phyloP scores from a whole-genome alignment of 2,888 invertebrate species.

The Ptycholaimellus sp. region DNA sequence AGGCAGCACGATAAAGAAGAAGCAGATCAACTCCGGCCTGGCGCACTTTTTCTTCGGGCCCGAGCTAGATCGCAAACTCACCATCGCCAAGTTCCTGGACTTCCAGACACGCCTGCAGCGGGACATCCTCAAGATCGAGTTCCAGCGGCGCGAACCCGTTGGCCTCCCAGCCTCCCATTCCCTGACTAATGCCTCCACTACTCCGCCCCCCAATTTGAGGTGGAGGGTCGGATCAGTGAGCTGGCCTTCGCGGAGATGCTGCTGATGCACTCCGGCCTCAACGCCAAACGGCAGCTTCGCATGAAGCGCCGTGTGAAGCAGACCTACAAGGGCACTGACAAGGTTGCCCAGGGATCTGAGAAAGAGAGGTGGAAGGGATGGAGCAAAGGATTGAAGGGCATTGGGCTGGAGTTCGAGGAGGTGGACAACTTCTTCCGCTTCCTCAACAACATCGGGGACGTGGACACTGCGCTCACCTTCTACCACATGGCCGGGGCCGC shows the following conservation, averaged over 20 bases:
- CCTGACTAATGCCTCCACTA: too few relatives aligned
- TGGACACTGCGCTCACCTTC: conserved; percentile 91
- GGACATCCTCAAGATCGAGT: conserved; percentile 69
- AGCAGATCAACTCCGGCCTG: conserved; percentile 72
- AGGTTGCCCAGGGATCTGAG: too few relatives aligned
- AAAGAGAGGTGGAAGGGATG: too few relatives aligned
- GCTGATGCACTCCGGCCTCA: conserved; percentile 17
- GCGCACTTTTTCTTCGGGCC: conserved; percentile 83
- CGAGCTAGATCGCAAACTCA: conserved; percentile 50
- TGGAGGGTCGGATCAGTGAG: conserved; percentile 64
- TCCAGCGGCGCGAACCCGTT: conserved; percentile 28
- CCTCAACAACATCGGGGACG: conserved; percentile 85
- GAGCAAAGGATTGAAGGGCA: conserved; percentile 21
- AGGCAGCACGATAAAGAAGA: too few relatives aligned
- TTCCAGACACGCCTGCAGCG: conserved; percentile 66
- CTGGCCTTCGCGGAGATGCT: conserved; percentile 29
- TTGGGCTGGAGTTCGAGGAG: conserved; percentile 66
- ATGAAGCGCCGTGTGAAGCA: conserved; percentile 82
- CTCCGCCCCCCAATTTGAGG: too few relatives aligned
- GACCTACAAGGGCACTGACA: conserved; percentile 27
- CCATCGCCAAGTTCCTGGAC: conserved; percentile 80
- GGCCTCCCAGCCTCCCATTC: conserved; percentile 10
- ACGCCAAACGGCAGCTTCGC: conserved; percentile 39
- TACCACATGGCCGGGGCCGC: conserved; percentile 96
- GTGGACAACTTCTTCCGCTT: conserved; percentile 93